Evolutionary conservation across 2,797 vertebrate genomes (phyloP), one percentile per base, ranked within the genome.

Genomic region (Gadopsis marmoratus): DNA sequence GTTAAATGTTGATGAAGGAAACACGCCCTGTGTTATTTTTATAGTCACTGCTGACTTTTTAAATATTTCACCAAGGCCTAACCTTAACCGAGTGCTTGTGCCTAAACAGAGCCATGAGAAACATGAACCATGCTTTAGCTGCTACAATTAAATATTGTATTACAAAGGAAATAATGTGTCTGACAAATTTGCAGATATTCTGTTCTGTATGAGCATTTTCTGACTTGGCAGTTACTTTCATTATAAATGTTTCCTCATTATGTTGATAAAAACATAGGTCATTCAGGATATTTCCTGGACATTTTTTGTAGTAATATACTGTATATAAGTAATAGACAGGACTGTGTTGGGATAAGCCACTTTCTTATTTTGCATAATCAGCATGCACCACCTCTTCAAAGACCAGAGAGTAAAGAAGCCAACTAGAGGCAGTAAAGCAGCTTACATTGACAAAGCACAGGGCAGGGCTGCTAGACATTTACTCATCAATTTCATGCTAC

Each of bases 371-470:
- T 23, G 4, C 50, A 53, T 23, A 7, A 35, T 31, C n/a, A 4
- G 11, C 51, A 55, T 55, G 23, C 1, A 9, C 39, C 48, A 53
- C n/a, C 37, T 41, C 17, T 21, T 60, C 23, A 71, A 33, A 60
- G 59, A 55, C 4, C 19, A 51, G 53, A 56, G 50, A 50, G 60
- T 50, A 33, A 48, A 63, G 71, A 59, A 66, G 48, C 11, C 48
- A 50, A 14, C 9, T 10, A 19, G 39, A 43, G 54, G 47, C 58
- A 74, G 59, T 47, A 70, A 79, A 78, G 63, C 71, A 78, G 62
- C 78, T 83, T 79, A 78, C 51, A 37, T 51, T 33, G 64, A 41
- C 69, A 51, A 12, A 41, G 45, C 33, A 48, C 41, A 45, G 47
- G 48, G 72, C 71, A 74, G 55, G 37, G 37, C 37, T 4, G 35